Base-by-base conservation (phyloP, 2,797 vertebrate species). In the Tangara arthus region DNA sequence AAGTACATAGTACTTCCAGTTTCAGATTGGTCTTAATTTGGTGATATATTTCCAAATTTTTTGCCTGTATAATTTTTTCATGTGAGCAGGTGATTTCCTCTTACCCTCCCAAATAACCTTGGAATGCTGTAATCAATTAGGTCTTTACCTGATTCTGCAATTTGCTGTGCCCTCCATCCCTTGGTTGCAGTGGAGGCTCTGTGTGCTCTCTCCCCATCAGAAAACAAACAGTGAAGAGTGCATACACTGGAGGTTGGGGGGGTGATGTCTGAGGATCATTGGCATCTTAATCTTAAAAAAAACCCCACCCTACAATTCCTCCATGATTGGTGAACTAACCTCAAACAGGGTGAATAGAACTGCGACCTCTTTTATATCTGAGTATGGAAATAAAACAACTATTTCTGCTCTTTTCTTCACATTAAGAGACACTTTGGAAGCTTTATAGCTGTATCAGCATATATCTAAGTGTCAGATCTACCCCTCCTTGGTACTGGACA, bases 231-330 rank as follows among this genome's bases (percentile, higher is more conserved):
- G 14, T 21, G 9, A 82, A 77, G 15, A 57, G 1, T 16, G 20
- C 17, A 56, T 11, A 15, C 7, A 11, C 10, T 59, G 53, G 18
- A 46, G 26, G 26, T 23, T 30, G 57, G n/a, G 2, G 3, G 8
- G 13, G 35, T 64, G 17, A 3, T 46, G 41, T 50, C n/a, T 75
- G 35, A 78, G 9, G 7, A 14, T 53, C 22, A n/a, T 12, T n/a
- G 32, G 24, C 8, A 37, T 27, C 24, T 81, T 60, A 44, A 18
- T 26, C 32, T 86, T 60, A 37, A 66, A n/a, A 35, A 35, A 35
- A 1, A 0, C 0, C 18, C 10, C 3, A 35, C 30, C 4, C 8
- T 44, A 1, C 21, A 27, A 37, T 86, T 65, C 8, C 44, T 65
- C 53, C 47, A 73, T 83, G 15, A 18, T 24, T 46, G 27, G 11